Percentiles rank a stretch among this genome's conserved stretches.
Conservation (phyloP, 2,113 vertebrate genomes). For the Gadus macrocephalus region DNA sequence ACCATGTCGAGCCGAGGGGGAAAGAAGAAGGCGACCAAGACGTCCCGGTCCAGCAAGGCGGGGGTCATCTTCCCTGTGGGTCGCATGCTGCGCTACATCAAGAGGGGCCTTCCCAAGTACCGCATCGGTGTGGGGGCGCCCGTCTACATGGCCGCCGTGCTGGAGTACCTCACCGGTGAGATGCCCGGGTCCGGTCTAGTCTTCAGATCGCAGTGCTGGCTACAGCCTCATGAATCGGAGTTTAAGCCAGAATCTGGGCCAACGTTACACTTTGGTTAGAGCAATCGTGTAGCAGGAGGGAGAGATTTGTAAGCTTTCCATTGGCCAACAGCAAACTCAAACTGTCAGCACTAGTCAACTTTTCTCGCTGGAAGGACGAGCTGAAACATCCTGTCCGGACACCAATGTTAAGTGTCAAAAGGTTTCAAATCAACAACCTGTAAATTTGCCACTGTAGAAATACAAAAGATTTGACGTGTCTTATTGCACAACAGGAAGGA, state of each 20-base stretch:
- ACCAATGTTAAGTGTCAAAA: background rate
- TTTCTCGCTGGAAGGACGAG: too few species aligned
- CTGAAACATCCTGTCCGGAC: background rate
- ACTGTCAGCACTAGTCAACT: too few species aligned
- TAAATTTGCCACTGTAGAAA: background rate
- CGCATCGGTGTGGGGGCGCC: constrained; percentile 94
- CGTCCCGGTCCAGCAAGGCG: constrained; percentile 90
- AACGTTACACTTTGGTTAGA: background rate
- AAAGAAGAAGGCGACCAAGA: constrained; percentile 96
- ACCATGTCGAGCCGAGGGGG: constrained; percentile 94
- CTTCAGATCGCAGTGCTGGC: too few species aligned
- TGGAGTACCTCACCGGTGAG: constrained; percentile 96
- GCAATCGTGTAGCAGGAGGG: too few species aligned
- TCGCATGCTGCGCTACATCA: constrained; percentile 96
- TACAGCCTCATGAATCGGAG: too few species aligned
- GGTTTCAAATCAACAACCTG: too few species aligned
- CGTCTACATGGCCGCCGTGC: constrained; percentile 95
- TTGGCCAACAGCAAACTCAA: too few species aligned
- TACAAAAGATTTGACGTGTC: background rate
- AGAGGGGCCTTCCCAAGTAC: constrained; percentile 91
- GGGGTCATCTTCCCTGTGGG: constrained; percentile 98
- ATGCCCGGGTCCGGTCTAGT: too few species aligned
- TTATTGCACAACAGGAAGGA: too few species aligned
- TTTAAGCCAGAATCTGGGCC: too few species aligned
- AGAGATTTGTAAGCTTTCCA: too few species aligned